These are phyloP conservation scores for Podarcis siculus DNA, from an alignment of 2,797 vertebrate species.

Conservation along the genomic window DNA sequence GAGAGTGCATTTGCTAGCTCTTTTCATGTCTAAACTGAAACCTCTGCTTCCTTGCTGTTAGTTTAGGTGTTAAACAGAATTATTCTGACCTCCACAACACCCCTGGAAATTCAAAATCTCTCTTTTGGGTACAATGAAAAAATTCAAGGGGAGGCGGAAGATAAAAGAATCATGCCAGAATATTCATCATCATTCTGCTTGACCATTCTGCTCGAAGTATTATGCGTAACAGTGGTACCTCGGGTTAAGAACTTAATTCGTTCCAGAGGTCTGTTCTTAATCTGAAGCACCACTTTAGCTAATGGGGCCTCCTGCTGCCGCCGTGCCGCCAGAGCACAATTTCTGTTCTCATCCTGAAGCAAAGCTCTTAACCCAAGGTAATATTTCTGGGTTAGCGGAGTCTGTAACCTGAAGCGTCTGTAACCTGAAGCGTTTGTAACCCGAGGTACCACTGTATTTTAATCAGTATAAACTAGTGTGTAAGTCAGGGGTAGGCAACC, in stretches of 20 bases:
- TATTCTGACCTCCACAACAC: neutral
- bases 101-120: neutral
- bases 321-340: accelerated
- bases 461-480: too few relatives aligned
- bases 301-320: too few relatives aligned
- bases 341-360: too few relatives aligned
- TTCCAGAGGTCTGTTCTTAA: too few relatives aligned
- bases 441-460: too few relatives aligned
- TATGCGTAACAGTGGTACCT: neutral
- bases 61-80: neutral
- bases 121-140: neutral
- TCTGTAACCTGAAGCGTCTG: too few relatives aligned
- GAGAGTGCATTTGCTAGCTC: neutral
- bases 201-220: neutral
- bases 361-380: too few relatives aligned
- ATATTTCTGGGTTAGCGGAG: too few relatives aligned
- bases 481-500: neutral
- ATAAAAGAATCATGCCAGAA: neutral
- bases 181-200: neutral
- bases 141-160: neutral
- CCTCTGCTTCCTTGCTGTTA: neutral
- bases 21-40: neutral
- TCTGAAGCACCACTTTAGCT: too few relatives aligned
- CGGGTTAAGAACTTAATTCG: too few relatives aligned
- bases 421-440: too few relatives aligned